Base-by-base conservation (phyloP, 2,113 vertebrate species). In the Polypterus bichir region DNA sequence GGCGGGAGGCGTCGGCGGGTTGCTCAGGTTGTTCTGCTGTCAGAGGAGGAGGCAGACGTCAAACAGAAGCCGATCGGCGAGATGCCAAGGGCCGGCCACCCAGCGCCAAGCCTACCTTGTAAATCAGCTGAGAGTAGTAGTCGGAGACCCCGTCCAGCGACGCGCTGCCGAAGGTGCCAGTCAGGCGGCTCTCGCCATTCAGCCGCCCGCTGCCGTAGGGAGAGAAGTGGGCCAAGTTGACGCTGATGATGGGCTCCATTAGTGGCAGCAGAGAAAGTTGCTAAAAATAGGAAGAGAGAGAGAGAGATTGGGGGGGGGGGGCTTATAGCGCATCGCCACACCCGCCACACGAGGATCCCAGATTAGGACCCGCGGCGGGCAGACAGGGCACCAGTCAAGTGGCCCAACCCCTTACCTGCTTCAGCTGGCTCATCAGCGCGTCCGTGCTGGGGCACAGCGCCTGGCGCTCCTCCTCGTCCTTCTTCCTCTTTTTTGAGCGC, bases 21-120 rank as follows among this genome's bases (percentile, higher is more conserved):
- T 99, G 77, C 93, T 97, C 76, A 99, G 79, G 70, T 97, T 97
- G 79, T 95, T 97, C 87, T 98, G 93, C 87, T 98, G 84, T 68
- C 59, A 64, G 51, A 69, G 7, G 73, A 27, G 27, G 27, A 27
- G 27, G 27, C 27, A 27, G 27, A 27, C 2, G 27, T 27, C 27
- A 27, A 27, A 27, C 27, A 27, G 27, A 27, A 27, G 27, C 27
- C 27, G 27, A 27, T 27, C 27, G 27, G 27, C 27, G 27, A 27
- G 27, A 27, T 27, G 27, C 27, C 27, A 27, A 27, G 27, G 27
- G 27, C 27, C 27, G 27, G 27, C 27, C 27, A 27, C 27, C 27
- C 27, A 27, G 27, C 27, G 27, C 27, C 27, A 27, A 27, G 27
- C 8, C 4, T 73, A 89, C 88, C 88, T 90, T 96, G 81, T 92